phyloP scores from a whole-genome alignment of 2,113 vertebrate species.

The Bubo scandiacus region DNA sequence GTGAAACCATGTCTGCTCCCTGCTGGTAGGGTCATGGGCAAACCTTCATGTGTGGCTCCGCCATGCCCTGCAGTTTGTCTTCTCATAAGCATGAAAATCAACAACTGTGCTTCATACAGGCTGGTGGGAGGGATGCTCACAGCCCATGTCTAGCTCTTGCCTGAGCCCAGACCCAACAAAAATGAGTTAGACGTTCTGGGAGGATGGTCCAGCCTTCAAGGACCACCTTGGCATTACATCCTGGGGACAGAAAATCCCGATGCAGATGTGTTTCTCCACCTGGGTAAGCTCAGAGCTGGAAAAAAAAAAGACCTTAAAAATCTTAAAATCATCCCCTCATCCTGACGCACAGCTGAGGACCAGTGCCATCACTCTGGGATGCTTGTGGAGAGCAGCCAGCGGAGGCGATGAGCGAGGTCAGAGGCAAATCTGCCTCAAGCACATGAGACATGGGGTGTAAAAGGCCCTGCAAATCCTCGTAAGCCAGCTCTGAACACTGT shows the following conservation, averaged over 20 bases:
- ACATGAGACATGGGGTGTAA: background rate
- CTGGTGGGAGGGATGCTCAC: background rate
- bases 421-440: background rate
- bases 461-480: background rate
- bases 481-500: background rate
- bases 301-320: background rate
- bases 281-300: background rate
- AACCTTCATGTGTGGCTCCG: background rate
- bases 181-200: accelerated
- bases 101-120: accelerated
- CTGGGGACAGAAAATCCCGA: background rate
- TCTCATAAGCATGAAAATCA: background rate
- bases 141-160: background rate
- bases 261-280: background rate
- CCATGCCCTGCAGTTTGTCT: background rate
- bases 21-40: background rate
- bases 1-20: background rate
- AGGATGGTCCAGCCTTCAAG: background rate
- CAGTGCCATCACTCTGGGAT: too few species aligned
- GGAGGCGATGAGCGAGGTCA: background rate
- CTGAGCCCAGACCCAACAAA: background rate
- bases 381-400: background rate
- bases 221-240: background rate
- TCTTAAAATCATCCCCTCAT: background rate
- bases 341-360: background rate